phyloP scores from a whole-genome alignment of 2,888 invertebrate genomes.

The Watsonalla cultraria region DNA sequence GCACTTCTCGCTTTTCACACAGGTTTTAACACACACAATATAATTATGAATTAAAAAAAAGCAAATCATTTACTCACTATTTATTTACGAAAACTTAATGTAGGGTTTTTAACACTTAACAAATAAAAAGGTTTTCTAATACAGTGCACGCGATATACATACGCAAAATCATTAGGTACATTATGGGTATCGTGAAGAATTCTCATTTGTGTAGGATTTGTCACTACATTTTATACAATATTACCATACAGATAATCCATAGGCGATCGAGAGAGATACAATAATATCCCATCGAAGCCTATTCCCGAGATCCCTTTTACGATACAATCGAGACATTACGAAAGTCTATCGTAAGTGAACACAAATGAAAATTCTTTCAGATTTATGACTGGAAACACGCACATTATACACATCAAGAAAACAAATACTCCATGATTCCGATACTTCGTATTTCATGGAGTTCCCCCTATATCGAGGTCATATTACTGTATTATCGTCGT shows the following conservation, averaged over 20 bases:
- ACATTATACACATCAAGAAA: background rate
- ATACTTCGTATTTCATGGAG: background rate
- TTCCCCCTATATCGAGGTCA: background rate
- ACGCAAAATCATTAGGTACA: slow-evolving; percentile 11
- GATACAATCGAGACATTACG: no score
- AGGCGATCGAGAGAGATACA: no score
- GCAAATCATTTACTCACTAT: background rate
- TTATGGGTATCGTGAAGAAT: background rate
- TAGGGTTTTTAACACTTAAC: slow-evolving; percentile 5
- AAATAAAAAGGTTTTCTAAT: slow-evolving; percentile 11
- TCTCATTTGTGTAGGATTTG: background rate
- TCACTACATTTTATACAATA: background rate
- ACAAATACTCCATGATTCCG: background rate
- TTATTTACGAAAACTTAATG: slow-evolving; percentile 8
- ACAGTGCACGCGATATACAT: slow-evolving; percentile 37
- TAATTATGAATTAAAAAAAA: background rate
- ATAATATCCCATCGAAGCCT: no score
- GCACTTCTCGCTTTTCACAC: no score
- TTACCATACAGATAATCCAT: background rate
- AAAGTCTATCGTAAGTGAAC: no score
- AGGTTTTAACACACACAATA: no score
- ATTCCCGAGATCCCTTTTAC: no score
- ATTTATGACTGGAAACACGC: background rate
- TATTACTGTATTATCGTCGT: background rate
- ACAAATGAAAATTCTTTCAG: background rate